Evolutionary conservation across 2,888 invertebrate species (phyloP).

Genomic region (Carcina quercana): DNA sequence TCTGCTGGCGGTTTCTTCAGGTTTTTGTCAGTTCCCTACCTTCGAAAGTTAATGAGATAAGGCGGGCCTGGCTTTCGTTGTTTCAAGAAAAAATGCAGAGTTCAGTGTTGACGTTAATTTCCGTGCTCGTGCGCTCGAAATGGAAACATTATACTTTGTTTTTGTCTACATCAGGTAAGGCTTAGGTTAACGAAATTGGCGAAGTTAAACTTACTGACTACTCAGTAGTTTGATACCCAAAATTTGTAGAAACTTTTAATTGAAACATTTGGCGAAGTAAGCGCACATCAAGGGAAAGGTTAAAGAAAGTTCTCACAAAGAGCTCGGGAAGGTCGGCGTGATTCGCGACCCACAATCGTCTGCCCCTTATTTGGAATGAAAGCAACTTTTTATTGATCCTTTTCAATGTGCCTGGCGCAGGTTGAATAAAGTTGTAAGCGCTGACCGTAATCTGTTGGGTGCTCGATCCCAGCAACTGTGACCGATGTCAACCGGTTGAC

Average conservation of each 20-base stretch:
- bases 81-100: no score
- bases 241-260: conserved; percentile 36
- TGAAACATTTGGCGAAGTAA: conserved; percentile 27
- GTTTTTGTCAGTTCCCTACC: no score
- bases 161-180: no score
- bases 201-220: conserved; percentile 24
- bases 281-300: conserved; percentile 22
- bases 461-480: conserved; percentile 41
- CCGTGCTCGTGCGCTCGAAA: no score
- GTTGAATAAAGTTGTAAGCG: conserved; percentile 52
- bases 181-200: conserved; percentile 19
- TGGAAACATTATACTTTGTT: no score
- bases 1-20: no score
- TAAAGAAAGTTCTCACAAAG: conserved; percentile 31
- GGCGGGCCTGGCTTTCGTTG: no score
- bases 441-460: conserved; percentile 53
- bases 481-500: conserved; percentile 50
- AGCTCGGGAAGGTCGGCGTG: conserved; percentile 18
- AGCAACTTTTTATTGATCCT: conserved; percentile 44
- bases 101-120: no score
- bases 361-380: conserved; percentile 38
- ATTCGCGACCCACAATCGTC: conserved; percentile 24
- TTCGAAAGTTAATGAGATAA: no score
- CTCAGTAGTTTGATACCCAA: conserved; percentile 33
- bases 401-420: conserved; percentile 32